Evolutionary conservation across 2,797 vertebrate species (phyloP).

Genomic region (Enteromius radiatus): DNA sequence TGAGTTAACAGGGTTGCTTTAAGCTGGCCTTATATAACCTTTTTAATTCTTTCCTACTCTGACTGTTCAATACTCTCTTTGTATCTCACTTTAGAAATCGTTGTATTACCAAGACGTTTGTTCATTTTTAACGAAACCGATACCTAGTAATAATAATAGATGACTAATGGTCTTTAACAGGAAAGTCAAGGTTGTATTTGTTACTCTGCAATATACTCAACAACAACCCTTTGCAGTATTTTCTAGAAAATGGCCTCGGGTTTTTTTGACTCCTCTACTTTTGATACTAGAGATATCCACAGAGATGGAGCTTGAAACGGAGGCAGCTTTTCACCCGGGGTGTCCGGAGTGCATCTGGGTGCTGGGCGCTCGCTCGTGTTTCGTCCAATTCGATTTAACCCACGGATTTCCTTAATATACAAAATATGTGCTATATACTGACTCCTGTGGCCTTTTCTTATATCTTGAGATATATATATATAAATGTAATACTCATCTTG

Average conservation of each 20-base stretch:
- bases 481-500: conserved; percentile 72
- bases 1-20: conserved; percentile 73
- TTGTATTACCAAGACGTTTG: conserved; percentile 65
- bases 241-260: conserved; percentile 74
- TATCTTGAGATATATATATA: conserved; percentile 71
- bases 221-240: conserved; percentile 78
- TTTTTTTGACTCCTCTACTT: conserved; percentile 72
- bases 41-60: conserved; percentile 81
- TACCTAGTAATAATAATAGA: conserved; percentile 70
- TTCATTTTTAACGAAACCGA: conserved; percentile 71
- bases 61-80: conserved; percentile 85
- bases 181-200: conserved; percentile 77
- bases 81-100: conserved; percentile 76
- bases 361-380: conserved; percentile 36
- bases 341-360: conserved; percentile 60
- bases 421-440: conserved; percentile 73
- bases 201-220: conserved; percentile 82
- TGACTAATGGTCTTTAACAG: conserved; percentile 72
- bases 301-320: conserved; percentile 69
- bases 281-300: conserved; percentile 76
- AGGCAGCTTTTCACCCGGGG: conserved; percentile 71
- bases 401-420: conserved; percentile 68
- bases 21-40: conserved; percentile 82
- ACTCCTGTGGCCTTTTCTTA: conserved; percentile 83
- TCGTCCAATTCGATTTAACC: conserved; percentile 64